These are phyloP conservation scores for Hemicrepidius hirtus DNA, from an alignment of 2,888 invertebrate species.

Conservation along the genomic window DNA sequence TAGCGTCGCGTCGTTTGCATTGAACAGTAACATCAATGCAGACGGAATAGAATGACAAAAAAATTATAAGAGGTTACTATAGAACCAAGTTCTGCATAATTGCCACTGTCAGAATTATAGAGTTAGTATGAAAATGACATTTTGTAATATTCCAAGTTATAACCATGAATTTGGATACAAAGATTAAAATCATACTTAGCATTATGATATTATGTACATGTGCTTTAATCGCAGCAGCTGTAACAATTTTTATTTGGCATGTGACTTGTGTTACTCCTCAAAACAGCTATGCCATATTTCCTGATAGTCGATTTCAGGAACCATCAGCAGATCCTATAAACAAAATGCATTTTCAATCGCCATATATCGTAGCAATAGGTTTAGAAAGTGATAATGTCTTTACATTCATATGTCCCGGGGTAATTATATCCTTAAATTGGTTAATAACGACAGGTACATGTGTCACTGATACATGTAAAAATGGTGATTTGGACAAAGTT, in stretches of 20 bases:
- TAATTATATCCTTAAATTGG: conserved; percentile 32
- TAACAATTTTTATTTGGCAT: conserved; percentile 4
- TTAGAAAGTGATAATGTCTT: neutral
- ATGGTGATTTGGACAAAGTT: neutral
- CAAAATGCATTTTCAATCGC: neutral
- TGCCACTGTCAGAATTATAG: neutral
- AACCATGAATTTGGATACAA: neutral
- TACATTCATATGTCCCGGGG: conserved; percentile 16
- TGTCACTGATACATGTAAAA: conserved; percentile 5
- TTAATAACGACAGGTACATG: conserved; percentile 7
- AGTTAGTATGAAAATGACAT: conserved; percentile 14
- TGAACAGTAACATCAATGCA: no score
- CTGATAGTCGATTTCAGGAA: neutral
- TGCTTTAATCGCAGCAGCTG: no score
- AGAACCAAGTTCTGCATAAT: no score
- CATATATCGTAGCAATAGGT: conserved; percentile 10
- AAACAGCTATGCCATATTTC: neutral
- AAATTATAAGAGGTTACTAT: no score
- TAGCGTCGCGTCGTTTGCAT: no score
- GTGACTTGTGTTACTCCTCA: neutral
- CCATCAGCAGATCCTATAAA: neutral
- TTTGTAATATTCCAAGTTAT: neutral
- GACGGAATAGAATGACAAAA: no score
- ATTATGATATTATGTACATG: no score
- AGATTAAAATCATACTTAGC: neutral